Conservation (phyloP, 2,888 invertebrate species). For the Heteromyza rotundicornis region DNA sequence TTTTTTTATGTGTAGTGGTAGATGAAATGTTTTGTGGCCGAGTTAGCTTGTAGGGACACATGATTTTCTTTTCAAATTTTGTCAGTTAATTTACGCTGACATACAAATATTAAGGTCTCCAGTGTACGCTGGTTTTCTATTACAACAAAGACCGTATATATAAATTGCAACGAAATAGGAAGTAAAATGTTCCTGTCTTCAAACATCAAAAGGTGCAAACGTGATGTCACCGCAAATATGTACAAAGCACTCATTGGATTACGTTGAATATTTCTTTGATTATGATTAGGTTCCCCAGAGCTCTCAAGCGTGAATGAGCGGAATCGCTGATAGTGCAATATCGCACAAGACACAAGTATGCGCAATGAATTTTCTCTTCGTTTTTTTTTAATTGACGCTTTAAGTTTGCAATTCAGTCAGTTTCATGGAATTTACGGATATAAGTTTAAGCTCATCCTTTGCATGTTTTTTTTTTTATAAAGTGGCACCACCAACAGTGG, state of each 20-base stretch:
- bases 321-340: constrained; percentile 10
- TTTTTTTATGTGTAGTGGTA: too few species aligned
- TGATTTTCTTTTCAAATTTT: too few species aligned
- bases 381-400: constrained; percentile 8
- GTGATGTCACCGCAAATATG: neutral
- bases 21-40: too few species aligned
- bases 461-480: neutral
- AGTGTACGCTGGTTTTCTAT: too few species aligned
- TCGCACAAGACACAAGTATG: neutral
- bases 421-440: constrained; percentile 22
- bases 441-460: constrained; percentile 23
- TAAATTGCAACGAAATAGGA: too few species aligned
- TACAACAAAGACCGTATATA: too few species aligned
- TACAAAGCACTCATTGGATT: neutral
- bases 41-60: too few species aligned
- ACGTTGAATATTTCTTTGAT: neutral
- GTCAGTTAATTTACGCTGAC: too few species aligned
- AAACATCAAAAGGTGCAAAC: neutral
- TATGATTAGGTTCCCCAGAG: constrained; percentile 6
- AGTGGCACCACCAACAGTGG: constrained; percentile 29
- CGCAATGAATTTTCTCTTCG: constrained; percentile 2
- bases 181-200: too few species aligned
- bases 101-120: too few species aligned
- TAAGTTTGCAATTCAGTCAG: neutral
- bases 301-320: constrained; percentile 23